These are phyloP conservation scores for Eupleurogrammus muticus DNA, from an alignment of 2,797 vertebrate genomes.

Conservation along the genomic window DNA sequence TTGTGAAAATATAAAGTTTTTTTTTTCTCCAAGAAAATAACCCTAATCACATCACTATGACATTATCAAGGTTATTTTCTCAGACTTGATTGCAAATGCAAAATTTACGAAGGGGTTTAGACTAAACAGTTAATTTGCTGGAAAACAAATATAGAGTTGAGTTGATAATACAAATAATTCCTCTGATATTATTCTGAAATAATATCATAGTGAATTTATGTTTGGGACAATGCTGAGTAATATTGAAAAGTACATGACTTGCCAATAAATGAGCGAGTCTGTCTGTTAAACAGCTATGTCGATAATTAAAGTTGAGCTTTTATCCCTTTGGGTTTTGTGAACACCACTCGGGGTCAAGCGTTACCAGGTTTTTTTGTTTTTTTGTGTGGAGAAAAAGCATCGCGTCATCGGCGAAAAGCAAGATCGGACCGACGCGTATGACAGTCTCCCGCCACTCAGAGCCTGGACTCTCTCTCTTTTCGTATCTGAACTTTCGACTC, in stretches of 20 bases:
- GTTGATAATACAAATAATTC: neutral
- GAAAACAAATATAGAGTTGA: neutral
- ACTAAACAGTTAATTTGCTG: neutral
- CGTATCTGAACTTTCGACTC: neutral
- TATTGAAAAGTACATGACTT: neutral
- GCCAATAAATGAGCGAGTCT: neutral
- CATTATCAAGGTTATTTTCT: neutral
- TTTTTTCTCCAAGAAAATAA: neutral
- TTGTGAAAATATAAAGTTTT: neutral
- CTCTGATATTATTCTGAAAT: neutral
- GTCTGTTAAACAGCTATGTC: neutral
- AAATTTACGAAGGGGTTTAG: neutral
- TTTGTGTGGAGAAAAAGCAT: slow-evolving; percentile 3
- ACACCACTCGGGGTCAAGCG: slow-evolving; percentile 26
- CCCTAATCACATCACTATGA: neutral
- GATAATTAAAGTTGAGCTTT: neutral
- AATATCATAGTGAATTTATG: too few relatives aligned
- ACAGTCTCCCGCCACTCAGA: neutral
- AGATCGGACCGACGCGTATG: neutral
- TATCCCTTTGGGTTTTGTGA: neutral
- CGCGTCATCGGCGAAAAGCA: neutral
- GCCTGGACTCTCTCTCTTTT: slow-evolving; percentile 4
- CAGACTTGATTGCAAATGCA: too few relatives aligned
- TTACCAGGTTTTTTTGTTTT: neutral
- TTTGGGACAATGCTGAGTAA: neutral